Evolutionary conservation across 1,140 invertebrate genomes (phyloP), one percentile per base, ranked within the genome.

Genomic region (Phortica variegata): DNA sequence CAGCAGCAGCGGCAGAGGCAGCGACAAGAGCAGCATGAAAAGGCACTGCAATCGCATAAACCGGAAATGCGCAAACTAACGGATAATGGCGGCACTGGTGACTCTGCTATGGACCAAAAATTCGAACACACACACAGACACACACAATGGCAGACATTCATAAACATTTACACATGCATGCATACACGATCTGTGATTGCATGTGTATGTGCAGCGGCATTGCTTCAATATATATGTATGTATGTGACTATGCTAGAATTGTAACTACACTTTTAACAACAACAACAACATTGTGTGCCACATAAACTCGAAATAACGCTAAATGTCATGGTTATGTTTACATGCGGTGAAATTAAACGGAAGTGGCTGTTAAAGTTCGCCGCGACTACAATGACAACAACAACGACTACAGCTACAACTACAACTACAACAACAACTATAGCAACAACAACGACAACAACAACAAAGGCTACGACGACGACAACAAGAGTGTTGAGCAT

Each of bases 251-350:
- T 31, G 54, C 26, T 12, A 29, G 26, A 29, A 12, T 12, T 12
- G 26, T 6, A 29, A 6, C 26, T 12, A 12, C 6, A 29, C 26
- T 12, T 12, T 6, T 29, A 29, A 12, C 26, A 6, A 29, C 6
- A 29, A 12, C 12, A 29, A 12, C 6, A 29, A 29, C 26, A 12
- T 29, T 15, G 9, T n/a, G 32, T n/a, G 36, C 45, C 52, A 40
- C 57, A 60, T 60, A 60, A 60, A 60, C 47, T 61, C 44, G 36
- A 51, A 61, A 65, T 52, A 65, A 66, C 56, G 54, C 59, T 60
- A 62, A 66, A 66, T 66, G 62, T 66, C 62, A 66, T 66, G 62
- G 62, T 60, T 66, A 66, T 66, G 62, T 66, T 66, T 62, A 66
- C 62, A 62, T 60, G 62, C 62, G 62, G 50, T 57, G 59, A 54